A percentile compares a stretch with the other conserved stretches of the same genome.
These are phyloP conservation scores for Hipposideros armiger DNA, from an alignment of 2,113 vertebrate genomes.

Conservation along the genomic window DNA sequence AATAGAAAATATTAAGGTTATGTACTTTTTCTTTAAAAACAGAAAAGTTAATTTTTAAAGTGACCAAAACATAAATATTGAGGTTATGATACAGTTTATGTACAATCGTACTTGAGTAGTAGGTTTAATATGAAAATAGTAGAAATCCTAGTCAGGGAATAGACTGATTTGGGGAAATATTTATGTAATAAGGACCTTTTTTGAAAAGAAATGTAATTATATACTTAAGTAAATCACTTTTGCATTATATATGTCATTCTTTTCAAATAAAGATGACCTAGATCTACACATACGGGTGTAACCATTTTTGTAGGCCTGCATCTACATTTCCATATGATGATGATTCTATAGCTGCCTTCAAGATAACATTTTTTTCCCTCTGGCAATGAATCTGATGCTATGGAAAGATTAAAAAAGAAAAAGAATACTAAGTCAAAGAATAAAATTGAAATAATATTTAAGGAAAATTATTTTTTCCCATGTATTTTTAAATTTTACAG, in stretches of 20 bases:
- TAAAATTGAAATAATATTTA: slow-evolving; percentile 87
- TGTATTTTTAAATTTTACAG: slow-evolving; percentile 88
- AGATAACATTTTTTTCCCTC: slow-evolving; percentile 78
- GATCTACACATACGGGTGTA: neutral
- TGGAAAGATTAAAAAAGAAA: slow-evolving; percentile 83
- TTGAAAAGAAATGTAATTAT: neutral
- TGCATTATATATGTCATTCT: neutral
- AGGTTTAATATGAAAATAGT: slow-evolving; percentile 12
- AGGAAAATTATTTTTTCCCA: slow-evolving; percentile 86
- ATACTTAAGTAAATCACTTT: slow-evolving; percentile 12
- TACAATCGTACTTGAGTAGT: neutral
- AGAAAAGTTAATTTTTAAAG: too few species aligned
- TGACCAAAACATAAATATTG: neutral
- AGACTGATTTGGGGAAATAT: neutral
- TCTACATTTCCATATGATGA: slow-evolving; percentile 78
- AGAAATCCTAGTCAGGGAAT: neutral
- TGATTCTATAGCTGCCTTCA: slow-evolving; percentile 71
- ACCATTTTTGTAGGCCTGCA: slow-evolving; percentile 53
- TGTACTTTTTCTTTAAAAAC: too few species aligned
- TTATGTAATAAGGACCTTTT: neutral
- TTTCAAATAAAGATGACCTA: slow-evolving; percentile 13
- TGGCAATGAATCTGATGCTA: slow-evolving; percentile 77
- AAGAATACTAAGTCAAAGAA: slow-evolving; percentile 85
- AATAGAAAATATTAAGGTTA: neutral
- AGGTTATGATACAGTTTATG: neutral